Evolutionary conservation across 2,888 invertebrate genomes (phyloP), one percentile per base, ranked within the genome.

Genomic region (Eilema sororculum): DNA sequence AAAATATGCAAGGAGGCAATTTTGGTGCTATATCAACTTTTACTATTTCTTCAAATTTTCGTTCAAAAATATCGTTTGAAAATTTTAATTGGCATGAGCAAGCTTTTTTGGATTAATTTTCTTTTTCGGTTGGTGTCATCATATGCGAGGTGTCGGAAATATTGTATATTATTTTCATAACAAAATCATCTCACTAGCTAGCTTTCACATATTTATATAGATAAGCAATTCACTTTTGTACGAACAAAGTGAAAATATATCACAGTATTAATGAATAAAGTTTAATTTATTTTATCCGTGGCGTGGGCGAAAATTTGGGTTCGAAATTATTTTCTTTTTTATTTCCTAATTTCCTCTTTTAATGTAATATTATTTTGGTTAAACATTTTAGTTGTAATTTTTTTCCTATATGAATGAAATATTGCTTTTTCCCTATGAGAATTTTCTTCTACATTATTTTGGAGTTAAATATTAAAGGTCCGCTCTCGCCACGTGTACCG

Each of bases 401-500:
- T 3, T 46, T 46, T 46, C 20, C 20, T 46, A 46, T 5, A 46
- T 20, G 46, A 46, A 46, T 41, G 8, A 41, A 13, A 41, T 20
- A 20, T 25, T 25, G 9, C 1, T 52, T 52, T 52, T 52, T n/a
- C n/a, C n/a, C 52, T 52, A 52, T 52, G 9, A 9, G n/a, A 52
- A n/a, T n/a, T 52, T 46, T n/a, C 8, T 52, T 52, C 16, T 5
- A n/a, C 13, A 30, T 41, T 25, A 24, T 58, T 25, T 60, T 58
- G n/a, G 30, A 68, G 56, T 61, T 56, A 22, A 37, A 46, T 61
- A 65, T 30, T 30, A 70, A 61, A 68, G 74, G 74, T 80, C 81
- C 76, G 80, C 78, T 73, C 79, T 69, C 83, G 80, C 78, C 82
- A 79, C 80, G 83, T 66, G 63, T 70, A 71, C 68, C 75, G 66